Conservation (phyloP, 2,113 vertebrate genomes). For the Romanogobio albipinnatus region DNA sequence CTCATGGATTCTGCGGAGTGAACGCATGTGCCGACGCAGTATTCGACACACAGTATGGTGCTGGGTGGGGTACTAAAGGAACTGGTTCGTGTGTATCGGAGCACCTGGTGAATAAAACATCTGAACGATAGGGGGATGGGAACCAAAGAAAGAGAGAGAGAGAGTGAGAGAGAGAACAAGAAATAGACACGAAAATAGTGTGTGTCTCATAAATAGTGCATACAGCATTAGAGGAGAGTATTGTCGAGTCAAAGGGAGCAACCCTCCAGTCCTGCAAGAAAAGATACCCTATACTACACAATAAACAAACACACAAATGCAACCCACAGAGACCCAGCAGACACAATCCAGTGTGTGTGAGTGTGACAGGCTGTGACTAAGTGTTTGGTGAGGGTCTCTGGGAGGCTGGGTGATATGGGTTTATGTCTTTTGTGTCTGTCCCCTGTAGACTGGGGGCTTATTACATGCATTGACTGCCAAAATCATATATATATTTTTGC, state of each 20-base stretch:
- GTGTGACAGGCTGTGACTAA: conserved; percentile 24
- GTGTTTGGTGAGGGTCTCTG: conserved; percentile 26
- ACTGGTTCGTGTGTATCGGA: conserved; percentile 42
- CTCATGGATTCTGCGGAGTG: conserved; percentile 13
- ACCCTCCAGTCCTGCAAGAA: conserved; percentile 45
- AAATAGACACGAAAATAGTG: conserved; percentile 28
- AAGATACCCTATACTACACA: conserved; percentile 14
- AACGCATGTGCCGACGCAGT: conserved; percentile 23
- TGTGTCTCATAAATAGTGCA: conserved; percentile 55
- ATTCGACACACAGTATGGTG: conserved; percentile 26
- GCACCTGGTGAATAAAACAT: conserved; percentile 63
- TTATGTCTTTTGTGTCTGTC: neutral
- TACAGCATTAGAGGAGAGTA: conserved; percentile 43
- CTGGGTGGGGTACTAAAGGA: conserved; percentile 29
- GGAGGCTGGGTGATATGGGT: conserved; percentile 5
- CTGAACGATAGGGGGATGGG: conserved; percentile 38
- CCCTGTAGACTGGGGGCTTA: neutral
- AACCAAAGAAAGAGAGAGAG: neutral
- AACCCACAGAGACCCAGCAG: conserved; percentile 20
- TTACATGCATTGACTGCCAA: neutral
- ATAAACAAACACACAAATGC: conserved; percentile 34
- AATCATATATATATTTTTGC: neutral
- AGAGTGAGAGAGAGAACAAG: neutral
- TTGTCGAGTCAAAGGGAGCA: conserved; percentile 49
- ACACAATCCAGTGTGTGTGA: conserved; percentile 31